A percentile compares a stretch with the other conserved stretches of the same genome.
These are phyloP conservation scores for Orchesella cincta DNA, from an alignment of 1,140 invertebrate species.

Conservation along the genomic window DNA sequence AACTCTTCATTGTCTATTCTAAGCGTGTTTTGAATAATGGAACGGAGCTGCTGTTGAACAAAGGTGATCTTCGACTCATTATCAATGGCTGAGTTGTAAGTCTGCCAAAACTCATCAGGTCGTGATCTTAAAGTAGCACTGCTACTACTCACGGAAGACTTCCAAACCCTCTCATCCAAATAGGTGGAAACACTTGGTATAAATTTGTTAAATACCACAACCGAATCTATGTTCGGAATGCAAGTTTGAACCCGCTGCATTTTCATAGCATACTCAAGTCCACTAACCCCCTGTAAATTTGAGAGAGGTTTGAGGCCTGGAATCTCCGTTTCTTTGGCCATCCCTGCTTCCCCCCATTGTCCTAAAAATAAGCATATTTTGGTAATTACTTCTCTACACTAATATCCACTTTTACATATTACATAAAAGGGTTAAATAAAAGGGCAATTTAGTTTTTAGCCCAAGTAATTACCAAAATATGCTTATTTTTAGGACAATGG, in stretches of 20 bases:
- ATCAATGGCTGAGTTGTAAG: not conserved
- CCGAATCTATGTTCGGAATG: not conserved
- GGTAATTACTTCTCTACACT: too few relatives aligned
- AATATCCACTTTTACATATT: too few relatives aligned
- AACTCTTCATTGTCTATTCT: not conserved
- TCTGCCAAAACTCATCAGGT: conserved; percentile 8
- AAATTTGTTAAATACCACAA: not conserved
- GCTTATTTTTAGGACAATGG: too few relatives aligned
- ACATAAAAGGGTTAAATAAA: too few relatives aligned
- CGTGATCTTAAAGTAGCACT: not conserved
- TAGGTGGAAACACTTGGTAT: not conserved
- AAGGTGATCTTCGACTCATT: not conserved
- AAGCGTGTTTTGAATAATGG: not conserved
- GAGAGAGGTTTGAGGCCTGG: not conserved
- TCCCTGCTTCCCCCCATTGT: too few relatives aligned
- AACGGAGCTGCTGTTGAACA: not conserved
- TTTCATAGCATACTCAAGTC: not conserved
- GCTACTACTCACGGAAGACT: not conserved
- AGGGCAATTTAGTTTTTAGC: too few relatives aligned
- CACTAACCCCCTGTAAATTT: not conserved
- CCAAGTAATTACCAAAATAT: too few relatives aligned
- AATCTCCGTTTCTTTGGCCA: not conserved
- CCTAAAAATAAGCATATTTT: too few relatives aligned
- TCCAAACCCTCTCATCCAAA: not conserved
- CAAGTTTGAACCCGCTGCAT: not conserved